Evolutionary conservation across 2,113 vertebrate species (phyloP).

Genomic region (Cepphus grylle): DNA sequence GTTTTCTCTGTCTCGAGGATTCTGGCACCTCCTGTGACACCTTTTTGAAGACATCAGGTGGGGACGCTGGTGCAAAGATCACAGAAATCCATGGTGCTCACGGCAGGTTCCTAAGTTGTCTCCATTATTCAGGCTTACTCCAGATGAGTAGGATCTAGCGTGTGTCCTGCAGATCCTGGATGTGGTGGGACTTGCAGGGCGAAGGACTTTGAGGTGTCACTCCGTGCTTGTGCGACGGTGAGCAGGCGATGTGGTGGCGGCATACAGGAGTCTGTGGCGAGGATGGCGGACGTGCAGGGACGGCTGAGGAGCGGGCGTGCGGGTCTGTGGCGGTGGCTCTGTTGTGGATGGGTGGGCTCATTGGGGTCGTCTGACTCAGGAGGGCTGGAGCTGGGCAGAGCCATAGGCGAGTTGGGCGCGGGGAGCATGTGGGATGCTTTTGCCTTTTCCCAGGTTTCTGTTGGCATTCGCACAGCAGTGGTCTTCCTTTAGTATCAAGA

Average conservation of each 20-base stretch:
- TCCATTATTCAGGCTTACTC: neutral
- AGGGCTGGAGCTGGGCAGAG: neutral
- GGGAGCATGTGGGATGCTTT: neutral
- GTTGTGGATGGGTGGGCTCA: rapidly evolving
- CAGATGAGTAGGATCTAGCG: neutral
- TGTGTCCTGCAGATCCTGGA: neutral
- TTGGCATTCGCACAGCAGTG: neutral
- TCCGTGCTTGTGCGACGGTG: neutral
- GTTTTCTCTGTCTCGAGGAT: neutral
- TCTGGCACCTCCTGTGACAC: neutral
- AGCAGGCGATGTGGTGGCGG: neutral
- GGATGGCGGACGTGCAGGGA: rapidly evolving
- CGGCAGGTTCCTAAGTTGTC: neutral
- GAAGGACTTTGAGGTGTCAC: neutral
- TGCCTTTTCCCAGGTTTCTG: neutral
- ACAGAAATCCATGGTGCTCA: neutral
- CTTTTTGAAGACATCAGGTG: neutral
- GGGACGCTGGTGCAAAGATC: neutral
- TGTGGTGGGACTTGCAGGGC: neutral
- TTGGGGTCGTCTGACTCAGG: neutral
- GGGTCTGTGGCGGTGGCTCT: slow-evolving; percentile 2
- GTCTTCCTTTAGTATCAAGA: neutral
- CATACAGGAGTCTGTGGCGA: rapidly evolving
- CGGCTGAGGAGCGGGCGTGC: neutral
- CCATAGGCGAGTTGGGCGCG: neutral